Percentiles rank a stretch among this genome's conserved stretches.
phyloP scores from a whole-genome alignment of 2,113 vertebrate species.

The Sceloporus undulatus region DNA sequence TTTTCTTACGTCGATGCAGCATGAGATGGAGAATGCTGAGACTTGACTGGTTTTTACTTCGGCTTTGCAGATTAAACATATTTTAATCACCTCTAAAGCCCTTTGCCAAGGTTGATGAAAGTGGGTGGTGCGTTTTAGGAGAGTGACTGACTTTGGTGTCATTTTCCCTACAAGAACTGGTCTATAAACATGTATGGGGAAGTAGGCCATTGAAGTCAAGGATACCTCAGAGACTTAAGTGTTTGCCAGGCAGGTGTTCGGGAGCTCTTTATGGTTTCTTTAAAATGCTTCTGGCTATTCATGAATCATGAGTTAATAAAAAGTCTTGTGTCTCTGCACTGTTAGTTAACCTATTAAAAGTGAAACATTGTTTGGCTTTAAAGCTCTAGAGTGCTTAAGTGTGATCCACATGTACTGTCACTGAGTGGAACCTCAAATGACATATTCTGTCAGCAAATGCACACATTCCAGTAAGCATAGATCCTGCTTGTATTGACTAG shows the following conservation, averaged over 20 bases:
- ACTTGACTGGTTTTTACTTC: neutral
- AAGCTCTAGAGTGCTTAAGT: slow-evolving; percentile 28
- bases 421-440: slow-evolving; percentile 28
- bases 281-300: slow-evolving; percentile 11
- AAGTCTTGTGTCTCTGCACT: slow-evolving; percentile 28
- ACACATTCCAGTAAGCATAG: slow-evolving; percentile 28
- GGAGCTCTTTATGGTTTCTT: slow-evolving; percentile 18
- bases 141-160: neutral
- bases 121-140: neutral
- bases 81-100: neutral
- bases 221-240: neutral
- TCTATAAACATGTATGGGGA: neutral
- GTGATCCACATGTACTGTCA: slow-evolving; percentile 3
- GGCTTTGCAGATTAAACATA: neutral
- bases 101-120: neutral
- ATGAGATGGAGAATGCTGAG: neutral
- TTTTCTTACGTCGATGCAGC: neutral
- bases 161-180: neutral
- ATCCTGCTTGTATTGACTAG: slow-evolving; percentile 34
- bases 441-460: slow-evolving; percentile 37
- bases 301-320: slow-evolving; percentile 37
- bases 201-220: neutral
- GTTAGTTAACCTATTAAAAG: slow-evolving; percentile 38
- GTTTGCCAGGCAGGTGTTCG: slow-evolving; percentile 18
- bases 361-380: slow-evolving; percentile 40